Evolutionary conservation across 2,888 invertebrate genomes (phyloP).

Genomic region (Drosophila infuscata): DNA sequence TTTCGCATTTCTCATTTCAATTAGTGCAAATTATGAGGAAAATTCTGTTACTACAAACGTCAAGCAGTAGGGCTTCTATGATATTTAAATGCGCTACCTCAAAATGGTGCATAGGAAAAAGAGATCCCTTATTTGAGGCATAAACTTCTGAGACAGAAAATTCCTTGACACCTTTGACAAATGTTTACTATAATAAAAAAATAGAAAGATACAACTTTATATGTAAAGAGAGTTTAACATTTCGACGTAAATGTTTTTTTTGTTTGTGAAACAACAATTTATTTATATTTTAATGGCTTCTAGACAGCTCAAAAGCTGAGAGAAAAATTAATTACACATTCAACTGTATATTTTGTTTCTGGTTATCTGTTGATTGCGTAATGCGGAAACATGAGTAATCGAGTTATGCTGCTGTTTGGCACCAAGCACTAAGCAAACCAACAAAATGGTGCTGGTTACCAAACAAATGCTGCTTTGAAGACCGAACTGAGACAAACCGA

Average conservation of each 20-base stretch:
- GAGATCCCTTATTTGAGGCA: not conserved
- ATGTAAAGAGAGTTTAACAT: not conserved
- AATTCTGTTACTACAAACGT: constrained; percentile 39
- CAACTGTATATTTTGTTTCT: not conserved
- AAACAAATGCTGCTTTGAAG: constrained; percentile 16
- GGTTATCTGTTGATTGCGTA: constrained; percentile 25
- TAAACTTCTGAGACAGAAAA: not conserved
- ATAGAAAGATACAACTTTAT: too few species aligned
- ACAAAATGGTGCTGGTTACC: constrained; percentile 17
- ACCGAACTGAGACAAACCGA: constrained; percentile 14
- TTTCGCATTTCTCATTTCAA: constrained; percentile 69
- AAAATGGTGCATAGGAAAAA: not conserved
- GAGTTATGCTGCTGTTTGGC: constrained; percentile 5
- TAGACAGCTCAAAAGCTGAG: not conserved
- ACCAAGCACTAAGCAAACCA: not conserved
- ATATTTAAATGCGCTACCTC: constrained; percentile 5
- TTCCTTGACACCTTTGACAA: not conserved
- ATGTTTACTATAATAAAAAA: not conserved
- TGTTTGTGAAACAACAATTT: not conserved
- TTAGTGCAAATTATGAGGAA: constrained; percentile 58
- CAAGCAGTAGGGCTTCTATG: constrained; percentile 12
- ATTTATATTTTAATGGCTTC: not conserved
- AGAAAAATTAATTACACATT: not conserved
- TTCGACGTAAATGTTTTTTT: not conserved
- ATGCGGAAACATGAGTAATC: constrained; percentile 34